These are phyloP conservation scores for Agapornis canus DNA, from an alignment of 2,797 vertebrate species.

Conservation along the genomic window DNA sequence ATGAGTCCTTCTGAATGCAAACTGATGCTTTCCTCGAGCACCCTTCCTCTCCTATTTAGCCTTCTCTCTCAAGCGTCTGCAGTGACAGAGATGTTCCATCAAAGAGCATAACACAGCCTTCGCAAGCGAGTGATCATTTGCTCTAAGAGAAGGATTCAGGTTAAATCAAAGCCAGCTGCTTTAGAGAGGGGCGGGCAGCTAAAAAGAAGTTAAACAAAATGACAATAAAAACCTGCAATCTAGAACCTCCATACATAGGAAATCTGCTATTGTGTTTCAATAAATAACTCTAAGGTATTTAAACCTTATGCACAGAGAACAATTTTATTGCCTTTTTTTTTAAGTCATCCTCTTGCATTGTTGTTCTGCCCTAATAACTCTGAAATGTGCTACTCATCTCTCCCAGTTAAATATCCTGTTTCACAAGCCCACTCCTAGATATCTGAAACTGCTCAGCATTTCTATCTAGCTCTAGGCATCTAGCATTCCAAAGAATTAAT, in stretches of 20 bases:
- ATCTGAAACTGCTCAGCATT: constrained; percentile 78
- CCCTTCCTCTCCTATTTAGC: background rate
- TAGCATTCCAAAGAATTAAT: constrained; percentile 84
- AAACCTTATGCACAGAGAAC: constrained; percentile 66
- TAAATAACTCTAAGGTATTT: constrained; percentile 65
- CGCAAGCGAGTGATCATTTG: constrained; percentile 69
- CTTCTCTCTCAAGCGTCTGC: background rate
- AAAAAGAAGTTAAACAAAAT: constrained; percentile 50
- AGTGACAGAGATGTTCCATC: constrained; percentile 44
- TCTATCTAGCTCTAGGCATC: constrained; percentile 80
- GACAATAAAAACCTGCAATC: constrained; percentile 42
- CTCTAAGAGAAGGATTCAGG: constrained; percentile 63
- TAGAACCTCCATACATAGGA: constrained; percentile 12
- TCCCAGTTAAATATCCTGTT: constrained; percentile 80
- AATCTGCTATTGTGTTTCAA: constrained; percentile 21
- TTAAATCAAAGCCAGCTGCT: constrained; percentile 82
- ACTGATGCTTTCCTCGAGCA: background rate
- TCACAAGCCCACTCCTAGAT: constrained; percentile 80
- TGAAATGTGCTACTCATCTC: constrained; percentile 76
- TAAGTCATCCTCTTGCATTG: constrained; percentile 26
- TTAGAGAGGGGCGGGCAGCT: background rate
- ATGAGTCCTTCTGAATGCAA: background rate
- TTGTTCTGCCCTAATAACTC: constrained; percentile 75
- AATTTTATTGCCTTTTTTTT: constrained; percentile 66
- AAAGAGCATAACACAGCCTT: constrained; percentile 48